Evolutionary conservation across 2,888 invertebrate species (phyloP), one percentile per base, ranked within the genome.

Genomic region (Xylocampa areola): DNA sequence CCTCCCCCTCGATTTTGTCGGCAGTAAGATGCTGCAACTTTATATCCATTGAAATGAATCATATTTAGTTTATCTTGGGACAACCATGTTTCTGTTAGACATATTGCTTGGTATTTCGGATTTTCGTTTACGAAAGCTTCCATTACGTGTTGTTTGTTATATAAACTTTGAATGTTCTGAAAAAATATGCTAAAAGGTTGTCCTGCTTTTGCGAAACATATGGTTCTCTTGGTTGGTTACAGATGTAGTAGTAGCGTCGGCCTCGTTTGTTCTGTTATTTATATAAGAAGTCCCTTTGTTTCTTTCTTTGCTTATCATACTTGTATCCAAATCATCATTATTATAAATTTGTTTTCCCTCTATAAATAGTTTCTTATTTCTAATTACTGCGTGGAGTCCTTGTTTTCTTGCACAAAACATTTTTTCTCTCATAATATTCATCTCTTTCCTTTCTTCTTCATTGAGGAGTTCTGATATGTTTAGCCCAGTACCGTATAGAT

Each of bases 141-240:
- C 5, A 19, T 4, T 5, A 19, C 19, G 5, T 19, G 19, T 19
- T 2, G 2, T 19, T 29, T 4, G 0, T 3, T 41, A 6, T 41
- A 16, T 6, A 41, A 4, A 16, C 29, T 41, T 41, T 41, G 41
- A 2, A 41, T 29, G 8, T 40, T 40, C 10, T 40, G 40, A 11
- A 40, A 40, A 16, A 40, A 16, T 8, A 40, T 40, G 3, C 27
- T 40, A 27, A 40, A 40, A 21, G 6, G 43, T 44, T 25, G 43
- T 6, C 10, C 21, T 44, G 11, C 21, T 13, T 10, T 6, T 44
- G 11, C 30, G 43, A 44, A 44, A 32, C 19, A 32, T 16, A 14
- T 40, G 3, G 10, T 40, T 40, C 21, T 14, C 29, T 40, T 11
- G 23, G 25, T 40, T 40, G 25, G 11, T 40, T 16, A 4, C 16